These are phyloP conservation scores for Arizona elegans DNA, from an alignment of 2,113 vertebrate genomes.

Conservation along the genomic window DNA sequence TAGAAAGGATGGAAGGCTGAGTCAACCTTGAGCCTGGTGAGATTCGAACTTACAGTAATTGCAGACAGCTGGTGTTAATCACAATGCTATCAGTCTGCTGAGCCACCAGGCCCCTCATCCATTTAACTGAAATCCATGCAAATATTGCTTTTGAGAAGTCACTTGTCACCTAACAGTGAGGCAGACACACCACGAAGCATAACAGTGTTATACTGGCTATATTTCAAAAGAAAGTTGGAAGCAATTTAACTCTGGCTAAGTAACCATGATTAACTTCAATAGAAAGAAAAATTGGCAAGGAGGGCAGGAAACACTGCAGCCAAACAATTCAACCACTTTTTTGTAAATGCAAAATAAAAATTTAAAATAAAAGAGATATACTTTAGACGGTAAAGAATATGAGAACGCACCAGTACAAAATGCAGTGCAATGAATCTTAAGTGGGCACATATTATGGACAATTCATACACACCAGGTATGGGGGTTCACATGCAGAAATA, in stretches of 20 bases:
- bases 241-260: conserved; percentile 16
- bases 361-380: not conserved
- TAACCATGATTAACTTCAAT: not conserved
- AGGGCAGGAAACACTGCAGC: not conserved
- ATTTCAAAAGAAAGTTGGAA: conserved; percentile 13
- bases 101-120: not conserved
- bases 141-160: not conserved
- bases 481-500: not conserved
- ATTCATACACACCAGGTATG: not conserved
- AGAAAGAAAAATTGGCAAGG: not conserved
- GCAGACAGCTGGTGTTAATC: no score
- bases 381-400: not conserved
- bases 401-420: not conserved
- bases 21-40: no score
- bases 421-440: not conserved
- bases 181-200: not conserved
- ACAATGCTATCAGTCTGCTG: no score
- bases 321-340: not conserved
- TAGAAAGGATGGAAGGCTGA: no score
- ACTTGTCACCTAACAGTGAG: not conserved
- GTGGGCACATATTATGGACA: not conserved
- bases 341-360: not conserved
- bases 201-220: not conserved
- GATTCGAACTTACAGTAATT: no score
- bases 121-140: not conserved